phyloP scores from a whole-genome alignment of 2,888 invertebrate species.

The Norana najaformis region DNA sequence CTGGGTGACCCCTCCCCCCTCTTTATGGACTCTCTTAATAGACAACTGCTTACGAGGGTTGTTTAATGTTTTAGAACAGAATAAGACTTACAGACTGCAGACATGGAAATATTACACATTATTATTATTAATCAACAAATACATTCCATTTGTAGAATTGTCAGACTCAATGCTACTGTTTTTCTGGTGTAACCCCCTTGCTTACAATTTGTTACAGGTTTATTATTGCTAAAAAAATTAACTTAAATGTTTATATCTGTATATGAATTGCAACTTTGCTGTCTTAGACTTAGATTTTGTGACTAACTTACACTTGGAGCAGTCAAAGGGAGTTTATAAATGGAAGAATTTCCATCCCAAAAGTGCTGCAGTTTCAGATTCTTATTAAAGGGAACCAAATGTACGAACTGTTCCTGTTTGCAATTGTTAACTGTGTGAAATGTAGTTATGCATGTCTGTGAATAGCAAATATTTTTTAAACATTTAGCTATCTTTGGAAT shows the following conservation, averaged over 20 bases:
- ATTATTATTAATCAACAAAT: background rate
- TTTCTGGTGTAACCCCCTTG: background rate
- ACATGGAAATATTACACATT: background rate
- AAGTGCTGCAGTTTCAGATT: background rate
- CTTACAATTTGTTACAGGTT: background rate
- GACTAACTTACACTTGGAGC: no score
- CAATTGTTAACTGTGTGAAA: background rate
- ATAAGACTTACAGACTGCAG: background rate
- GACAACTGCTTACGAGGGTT: no score
- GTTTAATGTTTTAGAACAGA: no score
- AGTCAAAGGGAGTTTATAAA: background rate
- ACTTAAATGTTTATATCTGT: background rate
- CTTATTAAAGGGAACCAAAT: background rate
- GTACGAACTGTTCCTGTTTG: background rate
- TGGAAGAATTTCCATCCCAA: background rate
- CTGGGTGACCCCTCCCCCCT: no score
- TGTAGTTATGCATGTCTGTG: no score
- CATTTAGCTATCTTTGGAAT: no score
- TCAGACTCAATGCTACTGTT: background rate
- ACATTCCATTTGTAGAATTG: background rate
- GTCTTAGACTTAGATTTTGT: no score
- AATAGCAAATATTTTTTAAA: no score
- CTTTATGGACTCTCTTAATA: no score
- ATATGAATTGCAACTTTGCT: background rate
- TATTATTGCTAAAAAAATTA: background rate